Base-by-base conservation (phyloP, 1,140 invertebrate species). In the Ptiloglossa arizonensis region DNA sequence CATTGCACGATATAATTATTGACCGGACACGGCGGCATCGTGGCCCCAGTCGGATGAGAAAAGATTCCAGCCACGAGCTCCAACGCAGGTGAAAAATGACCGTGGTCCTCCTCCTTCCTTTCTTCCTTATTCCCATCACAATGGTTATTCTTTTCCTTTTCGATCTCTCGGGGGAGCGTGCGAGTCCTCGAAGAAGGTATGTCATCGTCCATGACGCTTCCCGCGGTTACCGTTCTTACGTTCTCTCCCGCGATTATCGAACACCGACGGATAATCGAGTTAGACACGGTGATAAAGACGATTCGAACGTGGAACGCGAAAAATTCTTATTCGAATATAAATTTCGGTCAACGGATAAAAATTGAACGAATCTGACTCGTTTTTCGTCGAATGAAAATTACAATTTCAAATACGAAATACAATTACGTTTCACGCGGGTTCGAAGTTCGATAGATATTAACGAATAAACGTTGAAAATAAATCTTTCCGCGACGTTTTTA, bases 1-100 rank as follows among this genome's bases (percentile, higher is more conserved):
- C 86, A 82, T 87, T 84, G 77, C 66, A 64, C 71, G 68, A 86
- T 80, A 80, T 87, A 87, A 87, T 87, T 87, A 87, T 87, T 80
- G 83, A 76, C 74, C 76, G 70, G 75, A 71, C 79, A 76, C 48
- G 69, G 17, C 19, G 60, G 75, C 59, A 81, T 74, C 74, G 80
- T 79, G 81, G 62, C 27, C 50, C 48, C 27, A 29, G 59, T 38
- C 71, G 74, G 69, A 80, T 73, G 85, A 78, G 77, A 82, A 85
- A 80, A 79, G 69, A n/a, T 74, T 85, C 72, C 73, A n/a, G n/a
- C 69, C 59, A 56, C 46, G 44, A 66, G 38, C 59, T 22, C 60
- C 46, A 38, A 60, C n/a, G 54, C 67, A 64, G 62, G 46, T 86
- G 85, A 86, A 86, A 86, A 86, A 86, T 86, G 84, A 79, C 76